Base-by-base conservation (phyloP, 1,140 invertebrate species). In the Drosophila fuyamai region DNA sequence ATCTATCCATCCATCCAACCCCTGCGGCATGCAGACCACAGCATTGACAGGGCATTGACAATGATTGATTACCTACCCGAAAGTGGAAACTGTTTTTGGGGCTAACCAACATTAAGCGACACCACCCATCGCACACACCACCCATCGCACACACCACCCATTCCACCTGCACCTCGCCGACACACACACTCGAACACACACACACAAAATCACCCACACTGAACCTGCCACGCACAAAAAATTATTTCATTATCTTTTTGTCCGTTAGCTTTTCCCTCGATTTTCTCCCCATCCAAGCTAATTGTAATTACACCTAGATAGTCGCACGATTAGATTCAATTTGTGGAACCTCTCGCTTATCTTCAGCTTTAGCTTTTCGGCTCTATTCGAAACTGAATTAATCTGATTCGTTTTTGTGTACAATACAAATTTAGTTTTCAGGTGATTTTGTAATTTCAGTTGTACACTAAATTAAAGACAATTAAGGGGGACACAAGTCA, bases 281-380 rank as follows among this genome's bases (percentile, higher is more conserved):
- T 43, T 50, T 29, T 29, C 27, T 38, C 40, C 53, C 51, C 67
- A 29, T 18, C 47, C 74, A 66, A 61, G 77, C 76, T 89, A 89
- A 89, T 89, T 89, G 84, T 89, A 89, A 89, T 89, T 89, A 89
- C 85, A 89, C 77, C 66, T 72, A 81, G 84, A 89, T 89, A 89
- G 85, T 80, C 80, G 73, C 77, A 68, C 77, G 84, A 89, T 89
- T 89, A 89, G 80, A 89, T 89, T 90, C 80, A 81, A 89, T 90
- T 81, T 80, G 76, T 74, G 76, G 48, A n/a, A 35, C 44, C 66
- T 10, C 43, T 44, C n/a, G 68, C 46, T 65, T 61, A 61, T 59
- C 43, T 23, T n/a, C 16, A 46, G 44, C 12, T 55, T 62, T 57
- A 32, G 54, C 27, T 43, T 68, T 51, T 9, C 35, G 44, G 16